Conservation (phyloP, 2,113 vertebrate genomes). For the Hemiscyllium ocellatum region DNA sequence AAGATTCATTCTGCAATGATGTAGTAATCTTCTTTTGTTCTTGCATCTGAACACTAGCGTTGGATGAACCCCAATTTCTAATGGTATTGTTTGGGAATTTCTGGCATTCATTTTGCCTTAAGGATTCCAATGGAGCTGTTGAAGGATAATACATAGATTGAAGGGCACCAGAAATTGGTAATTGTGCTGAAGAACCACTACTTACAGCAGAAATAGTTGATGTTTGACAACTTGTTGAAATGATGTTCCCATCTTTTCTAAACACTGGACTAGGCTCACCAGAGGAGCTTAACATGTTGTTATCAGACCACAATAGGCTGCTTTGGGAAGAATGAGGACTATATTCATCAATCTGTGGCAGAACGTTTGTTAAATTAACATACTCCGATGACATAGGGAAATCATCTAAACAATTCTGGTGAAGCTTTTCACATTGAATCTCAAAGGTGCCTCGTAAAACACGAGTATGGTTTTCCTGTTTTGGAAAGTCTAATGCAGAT, state of each 20-base stretch:
- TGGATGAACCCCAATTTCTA: constrained; percentile 36
- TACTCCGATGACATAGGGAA: constrained; percentile 36
- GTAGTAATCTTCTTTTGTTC: not conserved
- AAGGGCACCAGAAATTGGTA: constrained; percentile 27
- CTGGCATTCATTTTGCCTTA: constrained; percentile 41
- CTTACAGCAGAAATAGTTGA: constrained; percentile 42
- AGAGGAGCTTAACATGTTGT: not conserved
- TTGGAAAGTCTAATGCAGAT: constrained; percentile 38
- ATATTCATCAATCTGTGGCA: constrained; percentile 41
- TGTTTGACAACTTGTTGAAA: not conserved
- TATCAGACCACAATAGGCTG: constrained; percentile 42
- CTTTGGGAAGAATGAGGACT: not conserved
- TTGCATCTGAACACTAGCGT: constrained; percentile 34
- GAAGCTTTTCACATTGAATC: constrained; percentile 39
- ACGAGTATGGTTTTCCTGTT: constrained; percentile 41
- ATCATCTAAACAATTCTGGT: constrained; percentile 37
- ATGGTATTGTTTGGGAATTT: constrained; percentile 25
- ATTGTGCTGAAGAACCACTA: constrained; percentile 21
- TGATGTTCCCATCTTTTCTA: constrained; percentile 40
- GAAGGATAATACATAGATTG: constrained; percentile 43
- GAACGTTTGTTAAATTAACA: constrained; percentile 38
- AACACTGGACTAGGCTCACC: accelerated
- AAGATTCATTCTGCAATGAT: accelerated
- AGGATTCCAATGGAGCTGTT: constrained; percentile 35
- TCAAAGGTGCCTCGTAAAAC: constrained; percentile 39